Percentiles rank a stretch among this genome's conserved stretches.
These are phyloP conservation scores for Brotula barbata DNA, from an alignment of 2,797 vertebrate genomes.

Conservation along the genomic window DNA sequence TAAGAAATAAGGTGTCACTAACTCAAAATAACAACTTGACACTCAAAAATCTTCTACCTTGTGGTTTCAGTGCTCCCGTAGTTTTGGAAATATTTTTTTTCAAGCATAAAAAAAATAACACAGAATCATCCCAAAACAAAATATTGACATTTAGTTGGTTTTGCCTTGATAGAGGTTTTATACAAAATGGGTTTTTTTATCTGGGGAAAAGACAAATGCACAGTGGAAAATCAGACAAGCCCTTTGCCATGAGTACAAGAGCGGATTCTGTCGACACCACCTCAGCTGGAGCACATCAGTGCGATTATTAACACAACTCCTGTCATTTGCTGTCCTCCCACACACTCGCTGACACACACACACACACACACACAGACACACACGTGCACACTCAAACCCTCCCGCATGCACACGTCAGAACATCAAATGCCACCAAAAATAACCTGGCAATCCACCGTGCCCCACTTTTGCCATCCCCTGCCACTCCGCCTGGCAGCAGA, in stretches of 20 bases:
- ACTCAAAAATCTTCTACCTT: too few species aligned
- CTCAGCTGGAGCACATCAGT: constrained; percentile 52
- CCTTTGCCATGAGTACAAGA: constrained; percentile 43
- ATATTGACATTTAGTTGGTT: too few species aligned
- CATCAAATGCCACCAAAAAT: constrained; percentile 68
- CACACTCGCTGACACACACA: constrained; percentile 9
- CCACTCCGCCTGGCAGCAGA: constrained; percentile 57
- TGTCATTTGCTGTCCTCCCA: constrained; percentile 67
- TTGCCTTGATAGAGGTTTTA: constrained; percentile 12
- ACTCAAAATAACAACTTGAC: too few species aligned
- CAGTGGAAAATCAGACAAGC: constrained; percentile 34
- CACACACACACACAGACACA: constrained; percentile 14
- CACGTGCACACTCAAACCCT: constrained; percentile 9
- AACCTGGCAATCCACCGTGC: constrained; percentile 68
- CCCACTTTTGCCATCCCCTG: constrained; percentile 61
- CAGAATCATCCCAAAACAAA: too few species aligned
- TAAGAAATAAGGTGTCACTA: too few species aligned
- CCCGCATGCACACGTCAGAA: constrained; percentile 33
- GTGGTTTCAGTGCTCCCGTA: too few species aligned
- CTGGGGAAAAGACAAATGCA: constrained; percentile 40
- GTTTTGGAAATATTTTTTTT: too few species aligned
- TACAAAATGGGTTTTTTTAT: constrained; percentile 37
- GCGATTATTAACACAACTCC: constrained; percentile 63
- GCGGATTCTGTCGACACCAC: constrained; percentile 40
- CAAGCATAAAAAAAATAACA: too few species aligned